phyloP scores from a whole-genome alignment of 2,888 invertebrate genomes.

The Trichopria drosophilae region DNA sequence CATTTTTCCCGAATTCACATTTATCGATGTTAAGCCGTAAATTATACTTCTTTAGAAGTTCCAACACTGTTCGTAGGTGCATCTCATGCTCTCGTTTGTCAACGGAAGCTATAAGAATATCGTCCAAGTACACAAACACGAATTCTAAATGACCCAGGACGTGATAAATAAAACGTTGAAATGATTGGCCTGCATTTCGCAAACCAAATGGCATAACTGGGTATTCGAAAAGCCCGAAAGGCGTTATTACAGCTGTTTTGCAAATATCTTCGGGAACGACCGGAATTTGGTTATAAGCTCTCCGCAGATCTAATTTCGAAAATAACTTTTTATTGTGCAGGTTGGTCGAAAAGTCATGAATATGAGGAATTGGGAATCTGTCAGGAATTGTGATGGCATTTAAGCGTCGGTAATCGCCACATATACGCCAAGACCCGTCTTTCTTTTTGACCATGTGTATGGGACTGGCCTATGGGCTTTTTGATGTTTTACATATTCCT shows the following conservation, averaged over 20 bases:
- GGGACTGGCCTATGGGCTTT: conserved; percentile 6
- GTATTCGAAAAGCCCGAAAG: conserved; percentile 23
- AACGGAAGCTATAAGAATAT: conserved; percentile 17
- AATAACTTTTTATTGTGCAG: conserved; percentile 15
- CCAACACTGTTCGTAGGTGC: conserved; percentile 13
- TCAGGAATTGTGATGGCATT: conserved; percentile 15
- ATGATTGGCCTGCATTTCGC: conserved; percentile 17
- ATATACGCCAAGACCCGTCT: conserved; percentile 12
- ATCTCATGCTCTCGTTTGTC: conserved; percentile 10
- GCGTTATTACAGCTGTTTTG: conserved; percentile 24
- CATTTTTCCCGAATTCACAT: conserved; percentile 16
- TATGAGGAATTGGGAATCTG: conserved; percentile 6
- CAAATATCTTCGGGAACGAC: conserved; percentile 15
- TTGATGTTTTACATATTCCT: not conserved
- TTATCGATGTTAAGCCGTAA: conserved; percentile 21
- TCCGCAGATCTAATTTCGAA: conserved; percentile 9
- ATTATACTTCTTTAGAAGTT: conserved; percentile 4
- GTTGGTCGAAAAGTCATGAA: conserved; percentile 6
- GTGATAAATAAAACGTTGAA: conserved; percentile 14
- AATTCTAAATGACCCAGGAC: conserved; percentile 15
- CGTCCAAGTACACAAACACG: conserved; percentile 21
- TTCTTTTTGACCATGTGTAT: conserved; percentile 3
- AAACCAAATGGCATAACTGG: conserved; percentile 18
- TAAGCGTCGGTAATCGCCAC: conserved; percentile 12
- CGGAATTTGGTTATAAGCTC: conserved; percentile 20